Evolutionary conservation across 2,888 invertebrate genomes (phyloP).

Genomic region (Encarsia formosa): DNA sequence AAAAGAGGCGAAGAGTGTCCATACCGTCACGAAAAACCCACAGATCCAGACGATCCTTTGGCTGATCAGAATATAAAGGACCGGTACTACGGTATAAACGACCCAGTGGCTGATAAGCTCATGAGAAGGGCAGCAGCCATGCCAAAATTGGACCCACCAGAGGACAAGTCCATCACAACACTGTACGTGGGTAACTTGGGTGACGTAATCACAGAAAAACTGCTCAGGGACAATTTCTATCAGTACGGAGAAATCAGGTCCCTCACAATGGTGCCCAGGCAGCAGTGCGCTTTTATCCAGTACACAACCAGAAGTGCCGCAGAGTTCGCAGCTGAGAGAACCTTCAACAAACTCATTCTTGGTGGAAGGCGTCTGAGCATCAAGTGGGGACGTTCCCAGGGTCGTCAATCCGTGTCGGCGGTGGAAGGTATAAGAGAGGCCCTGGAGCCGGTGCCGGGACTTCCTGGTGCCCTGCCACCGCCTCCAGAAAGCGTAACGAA

Average conservation of each 20-base stretch:
- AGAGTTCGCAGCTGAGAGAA: conserved; percentile 90
- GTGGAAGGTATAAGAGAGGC: conserved; percentile 56
- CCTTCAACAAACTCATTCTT: conserved; percentile 86
- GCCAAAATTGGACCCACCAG: conserved; percentile 92
- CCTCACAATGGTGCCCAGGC: conserved; percentile 85
- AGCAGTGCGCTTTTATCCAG: conserved; percentile 96
- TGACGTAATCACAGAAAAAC: conserved; percentile 82
- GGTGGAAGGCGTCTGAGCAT: conserved; percentile 90
- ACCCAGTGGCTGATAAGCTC: conserved; percentile 92
- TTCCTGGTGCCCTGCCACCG: conserved; percentile 67
- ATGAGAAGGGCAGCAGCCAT: conserved; percentile 86
- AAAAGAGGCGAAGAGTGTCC: conserved; percentile 95
- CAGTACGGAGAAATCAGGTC: conserved; percentile 97
- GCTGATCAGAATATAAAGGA: conserved; percentile 95
- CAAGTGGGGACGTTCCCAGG: conserved; percentile 97
- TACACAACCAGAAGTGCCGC: conserved; percentile 88
- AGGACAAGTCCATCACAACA: conserved; percentile 94
- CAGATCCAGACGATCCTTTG: conserved; percentile 94
- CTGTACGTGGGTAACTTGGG: conserved; percentile 95
- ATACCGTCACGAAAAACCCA: conserved; percentile 92
- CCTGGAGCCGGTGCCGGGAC: conserved; percentile 72
- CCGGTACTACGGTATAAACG: conserved; percentile 90
- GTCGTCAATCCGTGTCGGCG: conserved; percentile 57
- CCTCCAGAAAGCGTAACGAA: conserved; percentile 62
- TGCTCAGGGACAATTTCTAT: conserved; percentile 94